These are phyloP conservation scores for Auanema sp. DNA, from an alignment of 2,888 invertebrate genomes.

Conservation along the genomic window DNA sequence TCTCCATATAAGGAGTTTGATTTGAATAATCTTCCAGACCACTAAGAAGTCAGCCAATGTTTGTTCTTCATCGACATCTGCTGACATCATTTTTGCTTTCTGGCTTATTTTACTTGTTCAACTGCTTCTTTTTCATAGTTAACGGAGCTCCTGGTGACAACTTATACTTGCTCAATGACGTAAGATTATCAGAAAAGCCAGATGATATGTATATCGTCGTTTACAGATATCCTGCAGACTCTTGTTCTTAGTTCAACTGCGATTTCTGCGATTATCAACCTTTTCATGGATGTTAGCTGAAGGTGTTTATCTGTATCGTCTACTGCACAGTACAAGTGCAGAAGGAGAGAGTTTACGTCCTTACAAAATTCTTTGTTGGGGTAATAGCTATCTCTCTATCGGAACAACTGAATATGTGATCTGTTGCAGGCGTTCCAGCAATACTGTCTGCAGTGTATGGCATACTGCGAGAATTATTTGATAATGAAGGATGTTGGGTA, in stretches of 20 bases:
- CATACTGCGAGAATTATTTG: conserved; percentile 56
- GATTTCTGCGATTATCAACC: conserved; percentile 66
- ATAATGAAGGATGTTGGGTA: conserved; percentile 61
- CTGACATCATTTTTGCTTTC: conserved; percentile 56
- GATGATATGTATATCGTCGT: neutral
- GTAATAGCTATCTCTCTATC: conserved; percentile 50
- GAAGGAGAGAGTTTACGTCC: conserved; percentile 64
- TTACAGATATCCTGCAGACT: conserved; percentile 54
- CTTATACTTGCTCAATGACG: conserved; percentile 50
- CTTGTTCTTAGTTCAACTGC: conserved; percentile 53
- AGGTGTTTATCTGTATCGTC: conserved; percentile 68
- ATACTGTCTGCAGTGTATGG: conserved; percentile 58
- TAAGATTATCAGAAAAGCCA: conserved; percentile 22
- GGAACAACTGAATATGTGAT: neutral
- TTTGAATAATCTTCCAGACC: conserved; percentile 35
- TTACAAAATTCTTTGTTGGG: conserved; percentile 68
- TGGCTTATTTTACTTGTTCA: conserved; percentile 53
- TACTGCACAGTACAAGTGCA: conserved; percentile 67
- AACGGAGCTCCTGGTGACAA: conserved; percentile 41
- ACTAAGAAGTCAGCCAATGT: conserved; percentile 52
- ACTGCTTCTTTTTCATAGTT: conserved; percentile 50
- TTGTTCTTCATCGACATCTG: conserved; percentile 56
- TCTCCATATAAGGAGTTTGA: neutral
- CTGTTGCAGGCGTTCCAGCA: conserved; percentile 26
- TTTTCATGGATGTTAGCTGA: conserved; percentile 70